Base-by-base conservation (phyloP, 1,140 invertebrate genomes). In the Mesaphorura yosii region DNA sequence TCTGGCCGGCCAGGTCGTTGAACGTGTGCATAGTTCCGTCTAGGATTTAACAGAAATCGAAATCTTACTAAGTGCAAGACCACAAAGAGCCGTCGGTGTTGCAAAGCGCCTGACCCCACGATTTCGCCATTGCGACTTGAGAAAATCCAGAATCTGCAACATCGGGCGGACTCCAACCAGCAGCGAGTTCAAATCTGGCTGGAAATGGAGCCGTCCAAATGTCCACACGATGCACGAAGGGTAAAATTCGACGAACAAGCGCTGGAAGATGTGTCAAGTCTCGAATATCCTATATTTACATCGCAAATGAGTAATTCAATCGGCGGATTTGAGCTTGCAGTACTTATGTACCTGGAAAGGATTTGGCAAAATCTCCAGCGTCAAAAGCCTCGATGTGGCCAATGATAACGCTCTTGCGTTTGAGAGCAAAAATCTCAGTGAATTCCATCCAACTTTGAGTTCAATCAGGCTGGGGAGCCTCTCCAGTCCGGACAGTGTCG, bases 331-430 rank as follows among this genome's bases (percentile, higher is more conserved):
- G n/a, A n/a, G n/a, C n/a, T n/a, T n/a, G n/a, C n/a, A n/a, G n/a
- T n/a, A n/a, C n/a, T 22, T 51, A 5, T 27, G 14, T 49, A 55
- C 53, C 48, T 61, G 59, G 29, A 62, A 62, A 10, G 59, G 55
- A 51, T 62, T 62, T 3, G 59, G 59, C 5, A 62, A 38, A 23
- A 62, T 50, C 37, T 58, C 56, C 17, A 58, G 25, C 2, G 44
- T 47, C 37, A 41, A 39, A 1, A 62, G 25, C 10, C 44, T 22
- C 7, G 53, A 53, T 1, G 53, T 26, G 15, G 34, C 51, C 25
- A 38, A 52, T 15, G 52, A 25, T 0, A 62, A 17, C 7, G 56
- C 53, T 5, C 15, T 19, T 3, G 55, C 23, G 31, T 47, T 62
- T 5, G 55, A 53, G 22, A 56, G 53, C 0, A 62, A 26, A 46